Evolutionary conservation across 2,888 invertebrate species (phyloP).

Genomic region (Nymphalis polychloros): DNA sequence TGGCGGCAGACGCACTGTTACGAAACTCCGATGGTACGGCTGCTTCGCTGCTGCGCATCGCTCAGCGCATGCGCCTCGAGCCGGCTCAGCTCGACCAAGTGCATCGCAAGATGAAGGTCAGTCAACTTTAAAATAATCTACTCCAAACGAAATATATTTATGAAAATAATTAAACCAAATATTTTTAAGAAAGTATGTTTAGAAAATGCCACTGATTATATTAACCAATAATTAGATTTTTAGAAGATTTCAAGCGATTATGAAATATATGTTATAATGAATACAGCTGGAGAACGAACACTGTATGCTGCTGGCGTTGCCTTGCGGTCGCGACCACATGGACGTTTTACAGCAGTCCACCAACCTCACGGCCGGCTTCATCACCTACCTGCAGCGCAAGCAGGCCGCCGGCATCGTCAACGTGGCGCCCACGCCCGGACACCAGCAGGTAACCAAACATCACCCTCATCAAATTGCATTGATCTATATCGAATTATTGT

Average conservation of each 20-base stretch:
- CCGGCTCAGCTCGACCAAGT: conserved; percentile 97
- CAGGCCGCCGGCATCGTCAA: conserved; percentile 99
- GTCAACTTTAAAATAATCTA: too few species aligned
- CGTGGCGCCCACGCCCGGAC: conserved; percentile 94
- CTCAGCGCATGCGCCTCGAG: conserved; percentile 98
- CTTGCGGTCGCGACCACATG: conserved; percentile 96
- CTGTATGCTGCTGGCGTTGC: conserved; percentile 96
- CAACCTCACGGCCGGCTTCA: conserved; percentile 94
- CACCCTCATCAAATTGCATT: neutral
- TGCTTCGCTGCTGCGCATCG: conserved; percentile 93
- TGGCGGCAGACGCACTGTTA: conserved; percentile 94
- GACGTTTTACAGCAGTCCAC: conserved; percentile 96
- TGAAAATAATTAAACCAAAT: too few species aligned
- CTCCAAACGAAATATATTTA: too few species aligned
- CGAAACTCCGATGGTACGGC: conserved; percentile 91
- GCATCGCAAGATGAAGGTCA: conserved; percentile 96
- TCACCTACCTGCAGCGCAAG: conserved; percentile 97
- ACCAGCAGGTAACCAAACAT: conserved; percentile 75
- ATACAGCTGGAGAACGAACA: conserved; percentile 95
- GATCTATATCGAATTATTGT: too few species aligned
- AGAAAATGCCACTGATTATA: too few species aligned
- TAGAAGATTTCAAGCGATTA: too few species aligned
- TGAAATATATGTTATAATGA: too few species aligned
- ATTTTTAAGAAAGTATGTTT: too few species aligned
- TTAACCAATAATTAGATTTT: too few species aligned